Evolutionary conservation across 1,140 invertebrate species (phyloP).

Genomic region (Heliconius eleuchia): DNA sequence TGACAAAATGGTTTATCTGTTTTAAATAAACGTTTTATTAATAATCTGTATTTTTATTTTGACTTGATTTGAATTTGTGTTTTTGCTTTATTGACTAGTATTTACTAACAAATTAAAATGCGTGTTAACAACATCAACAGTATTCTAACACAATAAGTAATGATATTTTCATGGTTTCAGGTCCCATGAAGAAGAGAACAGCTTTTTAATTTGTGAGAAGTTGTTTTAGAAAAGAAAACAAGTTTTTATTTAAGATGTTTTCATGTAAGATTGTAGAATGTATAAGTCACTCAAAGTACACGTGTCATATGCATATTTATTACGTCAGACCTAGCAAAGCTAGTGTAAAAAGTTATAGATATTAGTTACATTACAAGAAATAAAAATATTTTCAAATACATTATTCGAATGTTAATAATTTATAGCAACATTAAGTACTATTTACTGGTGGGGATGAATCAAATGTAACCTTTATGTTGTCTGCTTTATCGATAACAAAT

Average conservation of each 20-base stretch:
- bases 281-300: background rate
- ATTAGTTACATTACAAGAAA: background rate
- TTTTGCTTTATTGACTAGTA: background rate
- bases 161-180: slow-evolving; percentile 42
- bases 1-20: slow-evolving; percentile 41
- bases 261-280: background rate
- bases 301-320: background rate
- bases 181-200: slow-evolving; percentile 38
- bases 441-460: too few species aligned
- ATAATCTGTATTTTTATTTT: slow-evolving; percentile 23
- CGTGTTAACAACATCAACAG: slow-evolving; percentile 11
- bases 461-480: background rate
- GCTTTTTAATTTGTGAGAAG: slow-evolving; percentile 41
- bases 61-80: background rate
- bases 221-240: background rate
- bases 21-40: slow-evolving; percentile 38
- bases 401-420: background rate
- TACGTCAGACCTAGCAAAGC: background rate
- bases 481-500: background rate
- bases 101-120: slow-evolving; percentile 27
- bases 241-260: background rate
- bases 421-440: background rate
- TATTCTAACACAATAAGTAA: background rate
- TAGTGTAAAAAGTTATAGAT: background rate
- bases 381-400: background rate